Percentiles rank a stretch among this genome's conserved stretches.
These are phyloP conservation scores for Hippocampus abdominalis DNA, from an alignment of 2,113 vertebrate species.

Conservation along the genomic window DNA sequence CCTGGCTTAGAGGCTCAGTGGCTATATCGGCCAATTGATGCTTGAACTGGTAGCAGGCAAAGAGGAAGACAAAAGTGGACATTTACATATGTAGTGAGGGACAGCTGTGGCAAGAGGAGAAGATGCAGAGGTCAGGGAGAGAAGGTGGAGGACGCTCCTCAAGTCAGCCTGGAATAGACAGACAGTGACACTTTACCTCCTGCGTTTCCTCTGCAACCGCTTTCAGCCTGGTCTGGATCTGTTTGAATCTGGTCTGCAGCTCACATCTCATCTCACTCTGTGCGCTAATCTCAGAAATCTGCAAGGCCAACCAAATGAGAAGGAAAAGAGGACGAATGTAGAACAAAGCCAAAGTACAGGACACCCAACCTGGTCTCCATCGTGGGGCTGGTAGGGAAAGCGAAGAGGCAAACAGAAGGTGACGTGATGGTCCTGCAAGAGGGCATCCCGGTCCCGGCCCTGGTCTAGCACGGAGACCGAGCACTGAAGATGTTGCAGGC, in stretches of 20 bases:
- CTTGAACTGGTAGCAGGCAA: no score
- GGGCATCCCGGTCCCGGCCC: conserved; percentile 73
- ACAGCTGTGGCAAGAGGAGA: no score
- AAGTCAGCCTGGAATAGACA: neutral
- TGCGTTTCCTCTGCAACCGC: conserved; percentile 71
- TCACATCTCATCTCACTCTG: conserved; percentile 76
- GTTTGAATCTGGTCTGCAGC: conserved; percentile 77
- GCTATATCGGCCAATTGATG: no score
- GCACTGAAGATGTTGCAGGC: conserved; percentile 74
- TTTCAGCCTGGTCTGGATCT: conserved; percentile 77
- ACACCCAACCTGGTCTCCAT: conserved; percentile 81
- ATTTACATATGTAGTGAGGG: no score
- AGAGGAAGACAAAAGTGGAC: no score
- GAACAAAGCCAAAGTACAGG: conserved; percentile 6
- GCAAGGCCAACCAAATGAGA: neutral
- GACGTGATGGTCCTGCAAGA: conserved; percentile 75
- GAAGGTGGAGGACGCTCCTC: neutral
- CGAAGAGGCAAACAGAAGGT: conserved; percentile 79
- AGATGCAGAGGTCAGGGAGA: no score
- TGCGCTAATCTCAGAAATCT: conserved; percentile 79
- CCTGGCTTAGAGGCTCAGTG: no score
- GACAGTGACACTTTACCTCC: conserved; percentile 52
- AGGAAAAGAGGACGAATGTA: neutral
- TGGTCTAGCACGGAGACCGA: conserved; percentile 74
- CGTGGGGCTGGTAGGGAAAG: conserved; percentile 83